Base-by-base conservation (phyloP, 2,113 vertebrate genomes). In the Strix uralensis region DNA sequence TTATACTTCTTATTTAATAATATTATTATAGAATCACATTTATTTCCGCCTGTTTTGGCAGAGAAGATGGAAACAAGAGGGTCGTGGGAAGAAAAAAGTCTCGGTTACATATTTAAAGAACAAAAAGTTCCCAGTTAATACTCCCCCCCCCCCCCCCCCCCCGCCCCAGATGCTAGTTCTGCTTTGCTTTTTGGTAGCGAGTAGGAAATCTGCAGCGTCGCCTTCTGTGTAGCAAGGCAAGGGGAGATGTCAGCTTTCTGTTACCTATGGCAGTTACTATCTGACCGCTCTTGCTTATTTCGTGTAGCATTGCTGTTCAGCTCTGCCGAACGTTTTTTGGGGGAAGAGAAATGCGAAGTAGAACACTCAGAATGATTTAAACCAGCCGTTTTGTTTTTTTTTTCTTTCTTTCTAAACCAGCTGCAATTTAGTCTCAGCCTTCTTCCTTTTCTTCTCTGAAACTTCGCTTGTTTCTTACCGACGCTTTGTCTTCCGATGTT, bases 71-170 rank as follows among this genome's bases (percentile, higher is more conserved):
- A 77, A 83, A 67, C 58, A 58, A 32, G 75, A 88, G 74, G 54
- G 94, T 78, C 67, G 77, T 87, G 91, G 75, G 88, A 74, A 91
- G 88, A 74, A 58, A 77, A 26, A 52, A 2, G 23, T 88, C 61
- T 71, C 36, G 11, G 44, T 78, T 84, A 47, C 25, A 38, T 72
- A 75, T 93, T 81, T 69, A 75, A 91, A 49, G 92, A 92, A 92
- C 88, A 71, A 86, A 91, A 95, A 96, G 88, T 96, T 92, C 54
- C 25, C 32, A 17, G 42, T 71, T 89, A 58, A 66, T 85, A 62
- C 3, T 13, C 25, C 18, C 59, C 44, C 30, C 42, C 42, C 5
- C 14, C n/a, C 14, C 13, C 6, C 44, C 40, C 23, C 30, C 51
- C 38, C 8, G 9, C 25, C 19, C 49, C 42, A 65, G 59, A 52